Evolutionary conservation across 2,888 invertebrate genomes (phyloP).

Genomic region (Clitarchus hookeri): DNA sequence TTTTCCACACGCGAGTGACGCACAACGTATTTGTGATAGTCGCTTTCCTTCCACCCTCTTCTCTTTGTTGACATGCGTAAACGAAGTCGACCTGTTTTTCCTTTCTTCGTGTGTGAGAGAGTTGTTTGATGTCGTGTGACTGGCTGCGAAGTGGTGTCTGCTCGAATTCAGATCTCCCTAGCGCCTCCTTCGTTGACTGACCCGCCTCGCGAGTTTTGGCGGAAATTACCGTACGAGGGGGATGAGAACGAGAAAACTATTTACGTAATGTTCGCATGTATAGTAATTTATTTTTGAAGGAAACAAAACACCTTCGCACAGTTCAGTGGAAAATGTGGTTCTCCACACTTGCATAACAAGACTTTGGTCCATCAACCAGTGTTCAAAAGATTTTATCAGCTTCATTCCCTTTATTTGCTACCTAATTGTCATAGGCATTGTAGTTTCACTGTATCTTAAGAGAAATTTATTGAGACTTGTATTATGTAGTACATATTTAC

Average conservation of each 20-base stretch:
- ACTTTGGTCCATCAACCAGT: not conserved
- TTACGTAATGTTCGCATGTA: conserved; percentile 38
- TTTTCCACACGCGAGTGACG: not conserved
- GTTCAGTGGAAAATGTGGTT: conserved; percentile 36
- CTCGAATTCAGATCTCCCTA: conserved; percentile 5
- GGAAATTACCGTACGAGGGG: conserved; percentile 24
- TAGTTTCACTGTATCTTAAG: not conserved
- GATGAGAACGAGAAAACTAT: conserved; percentile 24
- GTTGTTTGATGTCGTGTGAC: conserved; percentile 38
- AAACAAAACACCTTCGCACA: conserved; percentile 34
- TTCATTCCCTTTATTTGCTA: not conserved
- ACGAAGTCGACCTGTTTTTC: conserved; percentile 34
- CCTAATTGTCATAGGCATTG: conserved; percentile 4
- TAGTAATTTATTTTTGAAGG: conserved; percentile 42
- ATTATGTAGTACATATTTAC: not conserved
- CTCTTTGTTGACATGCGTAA: not conserved
- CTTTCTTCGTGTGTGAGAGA: conserved; percentile 39
- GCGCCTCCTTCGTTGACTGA: conserved; percentile 23
- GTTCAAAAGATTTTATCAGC: not conserved
- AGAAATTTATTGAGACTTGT: not conserved
- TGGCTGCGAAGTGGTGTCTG: conserved; percentile 24
- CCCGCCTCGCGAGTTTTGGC: conserved; percentile 21
- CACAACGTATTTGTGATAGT: not conserved
- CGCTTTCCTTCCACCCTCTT: not conserved
- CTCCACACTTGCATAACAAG: conserved; percentile 11